Conservation (phyloP, 23 tunicate species). For the Trididemnum nubilum region DNA sequence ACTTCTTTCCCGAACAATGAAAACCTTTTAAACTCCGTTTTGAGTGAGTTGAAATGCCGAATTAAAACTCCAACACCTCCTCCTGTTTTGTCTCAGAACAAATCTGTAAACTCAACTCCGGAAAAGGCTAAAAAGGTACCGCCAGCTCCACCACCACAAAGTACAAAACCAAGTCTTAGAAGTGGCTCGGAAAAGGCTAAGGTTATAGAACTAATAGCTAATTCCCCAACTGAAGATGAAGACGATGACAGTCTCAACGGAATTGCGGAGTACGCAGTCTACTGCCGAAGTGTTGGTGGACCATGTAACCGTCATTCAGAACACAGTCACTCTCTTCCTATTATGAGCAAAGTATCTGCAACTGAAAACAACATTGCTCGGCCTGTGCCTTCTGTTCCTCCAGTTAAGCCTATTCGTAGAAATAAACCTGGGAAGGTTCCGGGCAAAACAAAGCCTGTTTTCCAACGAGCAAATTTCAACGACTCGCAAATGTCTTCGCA, state of each 20-base stretch:
- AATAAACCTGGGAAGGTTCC: not conserved
- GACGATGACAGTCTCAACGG: not conserved
- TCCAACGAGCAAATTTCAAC: not conserved
- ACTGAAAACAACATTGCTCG: not conserved
- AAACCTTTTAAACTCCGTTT: slow-evolving; percentile 4
- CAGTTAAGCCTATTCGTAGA: not conserved
- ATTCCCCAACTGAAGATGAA: not conserved
- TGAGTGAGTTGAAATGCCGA: slow-evolving; percentile 9
- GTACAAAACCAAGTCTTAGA: not conserved
- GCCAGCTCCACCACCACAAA: not conserved
- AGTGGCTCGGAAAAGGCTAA: not conserved
- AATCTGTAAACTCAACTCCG: not conserved
- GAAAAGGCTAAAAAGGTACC: not conserved
- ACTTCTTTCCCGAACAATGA: not conserved
- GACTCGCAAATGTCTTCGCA: not conserved
- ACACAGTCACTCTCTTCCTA: not conserved
- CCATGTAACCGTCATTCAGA: not conserved
- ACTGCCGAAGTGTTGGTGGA: not conserved
- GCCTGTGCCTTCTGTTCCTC: not conserved
- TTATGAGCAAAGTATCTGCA: not conserved
- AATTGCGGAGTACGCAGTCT: slow-evolving; percentile 1
- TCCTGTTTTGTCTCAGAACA: not conserved
- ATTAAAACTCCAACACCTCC: not conserved
- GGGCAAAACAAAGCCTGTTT: not conserved
- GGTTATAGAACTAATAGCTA: not conserved